Evolutionary conservation across 2,113 vertebrate genomes (phyloP).

Genomic region (Tringa solitaria): DNA sequence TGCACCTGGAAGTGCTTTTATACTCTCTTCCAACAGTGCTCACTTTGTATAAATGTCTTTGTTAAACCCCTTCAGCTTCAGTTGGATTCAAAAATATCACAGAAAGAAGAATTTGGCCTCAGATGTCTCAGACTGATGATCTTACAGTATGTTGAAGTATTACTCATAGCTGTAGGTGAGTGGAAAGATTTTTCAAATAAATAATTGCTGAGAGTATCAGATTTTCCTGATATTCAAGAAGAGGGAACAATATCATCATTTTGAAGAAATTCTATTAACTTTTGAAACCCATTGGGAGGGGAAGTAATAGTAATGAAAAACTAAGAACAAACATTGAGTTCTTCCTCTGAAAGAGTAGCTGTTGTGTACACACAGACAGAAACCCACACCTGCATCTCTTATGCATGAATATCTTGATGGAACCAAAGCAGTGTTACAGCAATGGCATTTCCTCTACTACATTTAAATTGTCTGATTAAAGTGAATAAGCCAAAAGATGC

Average conservation of each 20-base stretch:
- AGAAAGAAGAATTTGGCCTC: neutral
- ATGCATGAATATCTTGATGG: neutral
- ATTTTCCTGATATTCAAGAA: conserved; percentile 31
- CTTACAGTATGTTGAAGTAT: conserved; percentile 22
- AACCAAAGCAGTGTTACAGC: neutral
- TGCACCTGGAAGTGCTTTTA: neutral
- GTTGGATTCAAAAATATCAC: neutral
- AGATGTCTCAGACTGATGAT: neutral
- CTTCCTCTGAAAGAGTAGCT: neutral
- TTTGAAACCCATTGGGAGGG: neutral
- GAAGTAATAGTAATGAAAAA: neutral
- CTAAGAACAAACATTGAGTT: neutral
- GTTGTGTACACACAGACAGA: neutral
- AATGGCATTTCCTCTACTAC: neutral
- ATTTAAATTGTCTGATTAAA: neutral
- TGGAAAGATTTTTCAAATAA: conserved; percentile 45
- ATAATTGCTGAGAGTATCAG: neutral
- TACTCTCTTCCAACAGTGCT: neutral
- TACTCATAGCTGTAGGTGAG: conserved; percentile 22
- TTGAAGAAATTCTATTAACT: neutral
- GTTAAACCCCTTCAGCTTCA: neutral
- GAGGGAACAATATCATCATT: neutral
- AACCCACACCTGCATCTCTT: neutral
- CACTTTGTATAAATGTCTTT: neutral
- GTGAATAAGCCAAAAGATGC: neutral